Evolutionary conservation across 2,113 vertebrate genomes (phyloP).

Genomic region (Herpailurus yagouaroundi): DNA sequence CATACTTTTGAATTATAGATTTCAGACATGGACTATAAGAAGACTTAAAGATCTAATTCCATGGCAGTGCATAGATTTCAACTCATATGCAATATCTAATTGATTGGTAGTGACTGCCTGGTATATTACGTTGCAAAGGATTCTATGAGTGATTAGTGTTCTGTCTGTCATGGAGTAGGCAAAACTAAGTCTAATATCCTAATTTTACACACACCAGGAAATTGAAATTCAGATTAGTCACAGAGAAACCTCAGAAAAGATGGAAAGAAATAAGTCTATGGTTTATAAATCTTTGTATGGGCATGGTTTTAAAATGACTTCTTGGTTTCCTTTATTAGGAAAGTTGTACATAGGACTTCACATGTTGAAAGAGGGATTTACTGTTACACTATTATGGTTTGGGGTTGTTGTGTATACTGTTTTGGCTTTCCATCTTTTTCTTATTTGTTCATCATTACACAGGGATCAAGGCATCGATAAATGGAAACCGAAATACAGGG

Average conservation of each 20-base stretch:
- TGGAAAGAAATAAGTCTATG: background rate
- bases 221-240: constrained; percentile 59
- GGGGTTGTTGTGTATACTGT: background rate
- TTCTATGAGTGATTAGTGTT: constrained; percentile 33
- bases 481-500: constrained; percentile 36
- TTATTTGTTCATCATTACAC: background rate
- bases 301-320: constrained; percentile 20
- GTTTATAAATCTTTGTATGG: constrained; percentile 28
- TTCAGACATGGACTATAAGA: background rate
- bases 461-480: constrained; percentile 32
- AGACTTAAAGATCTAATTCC: background rate
- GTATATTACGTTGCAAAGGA: background rate
- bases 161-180: background rate
- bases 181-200: constrained; percentile 29
- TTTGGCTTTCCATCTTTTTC: background rate
- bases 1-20: background rate
- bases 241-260: constrained; percentile 40
- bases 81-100: background rate
- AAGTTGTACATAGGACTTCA: constrained; percentile 8
- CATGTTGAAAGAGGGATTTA: background rate
- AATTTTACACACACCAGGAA: constrained; percentile 26
- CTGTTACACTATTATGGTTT: background rate
- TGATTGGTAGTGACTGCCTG: background rate
- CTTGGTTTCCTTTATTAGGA: constrained; percentile 54
- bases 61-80: background rate